A percentile compares a stretch with the other conserved stretches of the same genome.
phyloP scores from a whole-genome alignment of 2,797 vertebrate genomes.

The Danio albolineatus region DNA sequence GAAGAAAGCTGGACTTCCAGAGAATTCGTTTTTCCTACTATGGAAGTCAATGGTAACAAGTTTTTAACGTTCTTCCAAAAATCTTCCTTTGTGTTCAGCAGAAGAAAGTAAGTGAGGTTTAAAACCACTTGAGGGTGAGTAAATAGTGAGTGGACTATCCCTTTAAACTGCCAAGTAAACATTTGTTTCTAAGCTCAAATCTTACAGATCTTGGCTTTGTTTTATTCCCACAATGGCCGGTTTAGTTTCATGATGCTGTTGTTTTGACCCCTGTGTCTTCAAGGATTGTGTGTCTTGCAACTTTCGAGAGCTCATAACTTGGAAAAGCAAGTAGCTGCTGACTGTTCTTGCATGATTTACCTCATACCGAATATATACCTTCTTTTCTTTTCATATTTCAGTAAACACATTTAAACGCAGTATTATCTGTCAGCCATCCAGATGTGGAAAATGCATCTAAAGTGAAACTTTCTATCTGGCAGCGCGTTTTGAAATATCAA shows the following conservation, averaged over 20 bases:
- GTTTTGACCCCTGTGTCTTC: background rate
- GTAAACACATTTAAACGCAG: constrained; percentile 11
- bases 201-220: background rate
- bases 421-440: constrained; percentile 58
- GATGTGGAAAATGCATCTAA: constrained; percentile 64
- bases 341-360: constrained; percentile 12
- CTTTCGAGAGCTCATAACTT: constrained; percentile 2
- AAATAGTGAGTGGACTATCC: too few species aligned
- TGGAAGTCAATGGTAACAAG: too few species aligned
- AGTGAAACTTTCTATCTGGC: constrained; percentile 8
- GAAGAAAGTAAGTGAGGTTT: too few species aligned
- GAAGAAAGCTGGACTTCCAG: too few species aligned
- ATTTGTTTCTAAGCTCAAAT: background rate
- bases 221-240: background rate
- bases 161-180: background rate
- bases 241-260: background rate
- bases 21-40: too few species aligned
- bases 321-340: background rate
- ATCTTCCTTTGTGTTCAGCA: too few species aligned
- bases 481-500: constrained; percentile 78
- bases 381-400: constrained; percentile 28
- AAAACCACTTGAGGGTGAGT: too few species aligned
- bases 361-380: background rate
- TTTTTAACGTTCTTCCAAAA: too few species aligned
- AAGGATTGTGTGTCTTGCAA: background rate